phyloP scores from a whole-genome alignment of 2,113 vertebrate genomes.

The Kryptolebias marmoratus region DNA sequence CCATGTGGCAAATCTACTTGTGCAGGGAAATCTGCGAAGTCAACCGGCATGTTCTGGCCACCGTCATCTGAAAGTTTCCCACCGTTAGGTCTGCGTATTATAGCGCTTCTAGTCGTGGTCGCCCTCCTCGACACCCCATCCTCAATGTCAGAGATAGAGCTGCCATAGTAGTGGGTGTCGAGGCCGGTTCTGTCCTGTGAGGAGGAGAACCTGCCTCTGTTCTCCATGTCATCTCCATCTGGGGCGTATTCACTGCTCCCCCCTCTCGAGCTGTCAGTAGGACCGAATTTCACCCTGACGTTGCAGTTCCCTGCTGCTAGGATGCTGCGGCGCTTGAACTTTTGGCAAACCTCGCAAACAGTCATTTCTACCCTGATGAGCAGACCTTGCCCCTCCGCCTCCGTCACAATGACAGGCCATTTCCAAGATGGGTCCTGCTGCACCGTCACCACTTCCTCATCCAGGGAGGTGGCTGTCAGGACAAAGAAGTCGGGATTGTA shows the following conservation, averaged over 20 bases:
- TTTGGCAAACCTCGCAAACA: slow-evolving; percentile 92
- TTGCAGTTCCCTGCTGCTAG: slow-evolving; percentile 87
- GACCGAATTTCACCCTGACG: slow-evolving; percentile 89
- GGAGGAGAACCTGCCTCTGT: slow-evolving; percentile 80
- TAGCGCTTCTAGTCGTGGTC: slow-evolving; percentile 81
- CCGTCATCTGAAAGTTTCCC: slow-evolving; percentile 80
- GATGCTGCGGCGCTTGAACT: slow-evolving; percentile 91
- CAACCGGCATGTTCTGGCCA: slow-evolving; percentile 85
- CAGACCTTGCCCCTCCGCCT: slow-evolving; percentile 90
- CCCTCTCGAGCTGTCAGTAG: slow-evolving; percentile 74
- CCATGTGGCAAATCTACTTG: slow-evolving; percentile 87
- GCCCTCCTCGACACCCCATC: slow-evolving; percentile 78
- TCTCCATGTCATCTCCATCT: slow-evolving; percentile 84
- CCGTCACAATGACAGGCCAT: slow-evolving; percentile 87
- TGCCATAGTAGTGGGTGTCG: slow-evolving; percentile 79
- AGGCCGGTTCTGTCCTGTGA: slow-evolving; percentile 82
- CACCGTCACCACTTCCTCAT: slow-evolving; percentile 84
- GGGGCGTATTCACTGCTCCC: slow-evolving; percentile 68
- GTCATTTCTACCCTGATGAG: slow-evolving; percentile 92
- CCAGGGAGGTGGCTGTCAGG: slow-evolving; percentile 87
- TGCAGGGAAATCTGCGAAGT: slow-evolving; percentile 91
- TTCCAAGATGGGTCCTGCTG: slow-evolving; percentile 74
- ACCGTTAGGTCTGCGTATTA: slow-evolving; percentile 78
- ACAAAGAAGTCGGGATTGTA: slow-evolving; percentile 89
- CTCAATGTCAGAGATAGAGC: slow-evolving; percentile 84